These are phyloP conservation scores for Adrianichthys oophorus DNA, from an alignment of 2,797 vertebrate species.

Conservation along the genomic window DNA sequence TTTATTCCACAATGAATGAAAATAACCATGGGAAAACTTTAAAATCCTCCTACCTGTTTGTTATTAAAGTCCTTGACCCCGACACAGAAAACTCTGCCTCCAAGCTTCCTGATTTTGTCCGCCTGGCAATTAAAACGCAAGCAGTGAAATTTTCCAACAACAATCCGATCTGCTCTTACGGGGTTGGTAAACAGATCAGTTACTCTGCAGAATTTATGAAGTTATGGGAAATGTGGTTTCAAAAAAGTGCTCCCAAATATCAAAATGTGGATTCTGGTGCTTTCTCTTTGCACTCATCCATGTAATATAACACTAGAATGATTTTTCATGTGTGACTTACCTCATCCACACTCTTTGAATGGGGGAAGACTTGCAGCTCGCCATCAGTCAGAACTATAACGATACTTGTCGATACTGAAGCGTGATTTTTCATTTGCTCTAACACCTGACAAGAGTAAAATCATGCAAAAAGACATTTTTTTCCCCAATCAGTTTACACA, in stretches of 20 bases:
- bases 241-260: no score
- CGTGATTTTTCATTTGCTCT: slow-evolving; percentile 84
- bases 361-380: slow-evolving; percentile 84
- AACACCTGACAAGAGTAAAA: slow-evolving; percentile 67
- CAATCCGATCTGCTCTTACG: background rate
- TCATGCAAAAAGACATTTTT: background rate
- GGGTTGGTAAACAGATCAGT: background rate
- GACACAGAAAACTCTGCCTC: slow-evolving; percentile 93
- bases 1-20: background rate
- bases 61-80: slow-evolving; percentile 93
- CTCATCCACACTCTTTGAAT: slow-evolving; percentile 84
- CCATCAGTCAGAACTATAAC: slow-evolving; percentile 95
- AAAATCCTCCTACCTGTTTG: slow-evolving; percentile 80
- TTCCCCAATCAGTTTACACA: background rate
- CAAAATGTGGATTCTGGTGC: background rate
- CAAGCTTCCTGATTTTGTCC: slow-evolving; percentile 79
- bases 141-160: background rate
- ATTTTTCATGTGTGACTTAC: slow-evolving; percentile 61
- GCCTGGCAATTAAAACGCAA: slow-evolving; percentile 75
- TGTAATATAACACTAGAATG: background rate
- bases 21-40: background rate
- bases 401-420: slow-evolving; percentile 83
- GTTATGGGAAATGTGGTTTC: no score
- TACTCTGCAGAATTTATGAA: no score
- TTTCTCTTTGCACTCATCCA: slow-evolving; percentile 5